Evolutionary conservation across 2,888 invertebrate species (phyloP).

Genomic region (Athetis lepigone): DNA sequence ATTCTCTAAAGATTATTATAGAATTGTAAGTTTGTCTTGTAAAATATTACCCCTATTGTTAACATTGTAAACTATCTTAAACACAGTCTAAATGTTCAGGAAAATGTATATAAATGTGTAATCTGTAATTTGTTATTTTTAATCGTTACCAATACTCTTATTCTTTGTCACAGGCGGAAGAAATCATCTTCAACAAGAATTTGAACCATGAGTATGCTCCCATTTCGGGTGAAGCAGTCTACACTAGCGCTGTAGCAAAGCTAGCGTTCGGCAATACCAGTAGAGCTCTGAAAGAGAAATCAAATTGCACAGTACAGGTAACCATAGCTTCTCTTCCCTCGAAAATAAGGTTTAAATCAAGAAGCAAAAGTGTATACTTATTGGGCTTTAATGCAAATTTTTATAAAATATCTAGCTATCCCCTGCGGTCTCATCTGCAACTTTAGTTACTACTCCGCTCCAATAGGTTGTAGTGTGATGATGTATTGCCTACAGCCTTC

Average conservation of each 20-base stretch:
- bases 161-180: slow-evolving; percentile 93
- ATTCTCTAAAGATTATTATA: background rate
- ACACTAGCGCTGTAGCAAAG: slow-evolving; percentile 95
- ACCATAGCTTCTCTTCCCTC: slow-evolving; percentile 4
- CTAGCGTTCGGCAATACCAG: slow-evolving; percentile 97
- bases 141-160: no score
- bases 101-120: no score
- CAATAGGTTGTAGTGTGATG: no score
- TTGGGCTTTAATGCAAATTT: no score
- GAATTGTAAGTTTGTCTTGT: background rate
- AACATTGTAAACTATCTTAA: background rate
- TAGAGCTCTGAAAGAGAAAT: slow-evolving; percentile 92
- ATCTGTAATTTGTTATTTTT: no score
- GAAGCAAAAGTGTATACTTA: background rate
- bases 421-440: no score
- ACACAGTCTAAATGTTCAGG: no score
- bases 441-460: no score
- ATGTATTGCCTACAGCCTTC: no score
- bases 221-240: slow-evolving; percentile 96
- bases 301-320: slow-evolving; percentile 94
- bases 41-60: background rate
- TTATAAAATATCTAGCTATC: no score
- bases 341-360: no score
- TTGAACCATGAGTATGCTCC: slow-evolving; percentile 99
- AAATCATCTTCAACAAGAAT: slow-evolving; percentile 91